A percentile compares a stretch with the other conserved stretches of the same genome.
Evolutionary conservation across 2,113 vertebrate genomes (phyloP).

Genomic region (Gnathonemus longibarbis): DNA sequence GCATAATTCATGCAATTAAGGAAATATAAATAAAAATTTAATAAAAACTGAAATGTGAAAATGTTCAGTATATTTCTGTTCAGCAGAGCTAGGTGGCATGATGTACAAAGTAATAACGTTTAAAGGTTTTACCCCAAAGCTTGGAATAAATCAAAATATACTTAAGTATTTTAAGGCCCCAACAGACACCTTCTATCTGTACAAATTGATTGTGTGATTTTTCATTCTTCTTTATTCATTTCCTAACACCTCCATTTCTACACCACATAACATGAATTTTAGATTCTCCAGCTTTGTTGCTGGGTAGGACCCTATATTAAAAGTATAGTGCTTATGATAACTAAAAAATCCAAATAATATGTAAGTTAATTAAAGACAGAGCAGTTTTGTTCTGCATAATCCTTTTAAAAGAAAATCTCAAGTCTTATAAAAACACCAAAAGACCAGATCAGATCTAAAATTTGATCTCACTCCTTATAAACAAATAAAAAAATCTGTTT

Average conservation of each 20-base stretch:
- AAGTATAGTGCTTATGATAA: neutral
- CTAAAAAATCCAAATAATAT: neutral
- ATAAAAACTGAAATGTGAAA: neutral
- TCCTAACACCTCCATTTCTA: neutral
- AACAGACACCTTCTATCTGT: neutral
- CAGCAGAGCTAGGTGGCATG: neutral
- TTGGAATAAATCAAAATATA: neutral
- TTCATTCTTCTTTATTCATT: neutral
- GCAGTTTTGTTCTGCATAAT: neutral
- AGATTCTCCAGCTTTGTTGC: neutral
- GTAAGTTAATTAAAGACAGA: neutral
- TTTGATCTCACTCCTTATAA: neutral
- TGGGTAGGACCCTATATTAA: neutral
- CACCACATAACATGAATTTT: neutral
- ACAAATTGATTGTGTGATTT: neutral
- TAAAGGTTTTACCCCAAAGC: neutral
- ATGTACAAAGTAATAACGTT: neutral
- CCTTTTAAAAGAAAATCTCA: neutral
- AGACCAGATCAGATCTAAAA: neutral
- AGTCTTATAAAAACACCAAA: neutral
- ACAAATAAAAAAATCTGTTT: slow-evolving; percentile 9
- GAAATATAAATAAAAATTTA: neutral
- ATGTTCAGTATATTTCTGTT: neutral
- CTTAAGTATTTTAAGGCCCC: neutral
- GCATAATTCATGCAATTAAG: neutral